phyloP scores from a whole-genome alignment of 2,797 vertebrate genomes.

The Parambassis ranga region DNA sequence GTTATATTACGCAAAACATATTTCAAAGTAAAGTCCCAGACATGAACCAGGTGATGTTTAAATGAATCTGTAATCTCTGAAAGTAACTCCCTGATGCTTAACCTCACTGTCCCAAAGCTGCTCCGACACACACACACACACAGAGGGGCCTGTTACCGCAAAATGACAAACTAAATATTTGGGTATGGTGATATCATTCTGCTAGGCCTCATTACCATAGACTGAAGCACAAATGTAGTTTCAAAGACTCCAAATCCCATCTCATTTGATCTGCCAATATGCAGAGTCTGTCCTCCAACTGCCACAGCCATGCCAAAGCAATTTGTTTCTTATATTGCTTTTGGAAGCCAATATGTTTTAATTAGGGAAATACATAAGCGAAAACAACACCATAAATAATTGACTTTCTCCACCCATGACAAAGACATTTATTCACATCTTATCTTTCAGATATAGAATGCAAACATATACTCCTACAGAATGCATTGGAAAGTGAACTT shows the following conservation, averaged over 20 bases:
- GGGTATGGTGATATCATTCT: slow-evolving; percentile 71
- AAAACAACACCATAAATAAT: slow-evolving; percentile 81
- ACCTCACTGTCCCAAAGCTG: neutral
- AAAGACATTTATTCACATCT: slow-evolving; percentile 73
- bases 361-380: slow-evolving; percentile 76
- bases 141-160: slow-evolving; percentile 57
- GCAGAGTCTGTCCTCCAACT: slow-evolving; percentile 65
- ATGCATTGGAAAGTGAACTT: neutral
- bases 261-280: slow-evolving; percentile 69
- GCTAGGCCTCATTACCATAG: slow-evolving; percentile 71
- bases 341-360: slow-evolving; percentile 79
- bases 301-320: slow-evolving; percentile 74
- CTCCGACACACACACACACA: slow-evolving; percentile 28
- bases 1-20: neutral
- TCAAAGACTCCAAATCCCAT: slow-evolving; percentile 71
- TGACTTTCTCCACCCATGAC: slow-evolving; percentile 66
- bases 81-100: slow-evolving; percentile 11
- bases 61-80: slow-evolving; percentile 10
- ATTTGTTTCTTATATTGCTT: slow-evolving; percentile 79
- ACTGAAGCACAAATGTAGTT: slow-evolving; percentile 72
- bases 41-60: slow-evolving; percentile 11
- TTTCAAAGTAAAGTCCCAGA: slow-evolving; percentile 15
- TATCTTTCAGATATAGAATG: slow-evolving; percentile 45
- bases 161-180: slow-evolving; percentile 73
- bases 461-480: too few species aligned